Evolutionary conservation across 2,113 vertebrate genomes (phyloP), one percentile per base, ranked within the genome.

Genomic region (Megaceryle maxima): DNA sequence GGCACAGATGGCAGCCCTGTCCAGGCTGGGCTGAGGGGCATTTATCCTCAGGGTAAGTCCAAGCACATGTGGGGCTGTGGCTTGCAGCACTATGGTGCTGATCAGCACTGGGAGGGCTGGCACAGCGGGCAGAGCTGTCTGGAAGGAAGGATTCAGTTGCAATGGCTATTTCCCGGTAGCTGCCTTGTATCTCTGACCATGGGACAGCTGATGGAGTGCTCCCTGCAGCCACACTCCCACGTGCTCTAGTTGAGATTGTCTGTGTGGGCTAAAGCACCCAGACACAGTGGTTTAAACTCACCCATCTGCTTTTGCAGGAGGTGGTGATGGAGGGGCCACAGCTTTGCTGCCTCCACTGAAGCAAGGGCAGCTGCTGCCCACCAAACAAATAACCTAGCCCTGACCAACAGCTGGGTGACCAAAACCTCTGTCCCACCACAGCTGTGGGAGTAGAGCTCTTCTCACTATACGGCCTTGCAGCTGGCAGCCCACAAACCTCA

Each of bases 51-150:
- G 64, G 29, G 12, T 14, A 31, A 66, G 14, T 28, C 43, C 37
- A 29, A 25, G 19, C 10, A 3, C 10, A 0, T 2, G 13, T 3
- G 11, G 18, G 8, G 13, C 33, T 26, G 31, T 0, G 2, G 18
- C 48, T 55, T 5, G 0, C 0, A 15, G 19, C 29, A 56, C 6
- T 31, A 3, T 0, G 1, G 20, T n/a, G 24, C 20, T 18, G 11
- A 59, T 16, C 0, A 0, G 14, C 6, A 4, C 20, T 7, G 4
- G 63, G 20, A 48, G 17, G 31, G 50, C 50, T 41, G 70, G 48
- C 37, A 59, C 9, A 28, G 70, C 0, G 0, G 41, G 46, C 50
- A 83, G 56, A 70, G 46, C 33, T 56, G 20, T 28, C 46, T 80
- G 41, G 41, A 51, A 67, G 53, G 78, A 26, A 81, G 64, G 24